These are phyloP conservation scores for Pammene aurita DNA, from an alignment of 2,888 invertebrate species.

Conservation along the genomic window DNA sequence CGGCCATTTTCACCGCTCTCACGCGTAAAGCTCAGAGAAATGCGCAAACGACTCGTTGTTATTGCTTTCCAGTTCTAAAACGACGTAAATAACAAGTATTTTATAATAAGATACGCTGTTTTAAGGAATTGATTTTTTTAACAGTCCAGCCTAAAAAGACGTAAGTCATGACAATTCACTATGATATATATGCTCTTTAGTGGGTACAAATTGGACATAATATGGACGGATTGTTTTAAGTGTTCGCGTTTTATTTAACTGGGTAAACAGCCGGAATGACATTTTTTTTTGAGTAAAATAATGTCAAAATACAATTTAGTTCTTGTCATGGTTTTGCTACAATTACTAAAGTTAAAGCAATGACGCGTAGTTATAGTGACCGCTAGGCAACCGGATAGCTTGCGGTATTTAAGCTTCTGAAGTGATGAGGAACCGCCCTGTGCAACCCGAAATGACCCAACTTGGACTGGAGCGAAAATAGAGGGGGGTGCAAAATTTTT, in stretches of 20 bases:
- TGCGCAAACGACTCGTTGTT: conserved; percentile 17
- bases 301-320: neutral
- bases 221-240: conserved; percentile 17
- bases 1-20: conserved; percentile 77
- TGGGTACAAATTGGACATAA: neutral
- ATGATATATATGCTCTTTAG: neutral
- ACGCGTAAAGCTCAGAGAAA: conserved; percentile 50
- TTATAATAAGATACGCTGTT: neutral
- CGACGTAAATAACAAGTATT: neutral
- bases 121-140: neutral
- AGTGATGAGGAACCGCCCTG: too few species aligned
- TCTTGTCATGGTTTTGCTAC: neutral
- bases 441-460: too few species aligned
- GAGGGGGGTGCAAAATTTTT: too few species aligned
- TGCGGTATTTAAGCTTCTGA: too few species aligned
- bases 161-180: neutral
- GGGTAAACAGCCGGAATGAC: conserved; percentile 7
- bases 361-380: too few species aligned
- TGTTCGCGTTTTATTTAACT: conserved; percentile 16
- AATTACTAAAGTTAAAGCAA: too few species aligned
- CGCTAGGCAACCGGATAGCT: too few species aligned
- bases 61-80: neutral
- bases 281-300: neutral
- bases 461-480: too few species aligned
- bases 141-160: neutral